phyloP scores from a whole-genome alignment of 2,113 vertebrate species.

The Formicarius rufipectus region DNA sequence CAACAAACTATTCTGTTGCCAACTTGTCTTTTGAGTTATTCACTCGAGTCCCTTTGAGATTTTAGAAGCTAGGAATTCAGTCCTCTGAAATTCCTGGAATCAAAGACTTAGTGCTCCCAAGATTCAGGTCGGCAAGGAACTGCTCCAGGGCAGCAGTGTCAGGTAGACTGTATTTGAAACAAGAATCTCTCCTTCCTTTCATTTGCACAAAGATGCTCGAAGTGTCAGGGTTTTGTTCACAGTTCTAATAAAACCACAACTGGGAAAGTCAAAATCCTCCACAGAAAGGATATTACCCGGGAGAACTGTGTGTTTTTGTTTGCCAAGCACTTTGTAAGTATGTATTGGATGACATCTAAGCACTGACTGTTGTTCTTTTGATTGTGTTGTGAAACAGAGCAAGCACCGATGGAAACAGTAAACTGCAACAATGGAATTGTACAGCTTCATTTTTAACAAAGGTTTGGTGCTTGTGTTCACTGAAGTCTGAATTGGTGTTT shows the following conservation, averaged over 20 bases:
- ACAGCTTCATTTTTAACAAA: not conserved
- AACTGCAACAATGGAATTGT: not conserved
- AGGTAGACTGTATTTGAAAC: not conserved
- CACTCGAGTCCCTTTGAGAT: not conserved
- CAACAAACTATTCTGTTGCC: not conserved
- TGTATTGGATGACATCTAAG: not conserved
- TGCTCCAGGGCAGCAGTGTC: not conserved
- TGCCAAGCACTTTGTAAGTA: not conserved
- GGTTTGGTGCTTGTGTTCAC: not conserved
- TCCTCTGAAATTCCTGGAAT: not conserved
- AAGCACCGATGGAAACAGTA: not conserved
- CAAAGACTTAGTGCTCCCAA: not conserved
- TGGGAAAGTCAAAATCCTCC: not conserved
- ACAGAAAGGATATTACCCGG: not conserved
- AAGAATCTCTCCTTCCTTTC: not conserved
- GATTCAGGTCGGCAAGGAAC: not conserved
- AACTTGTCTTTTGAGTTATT: not conserved
- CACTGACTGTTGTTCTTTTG: not conserved
- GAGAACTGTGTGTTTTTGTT: not conserved
- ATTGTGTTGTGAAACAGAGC: not conserved
- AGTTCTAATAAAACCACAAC: not conserved
- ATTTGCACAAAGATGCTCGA: not conserved
- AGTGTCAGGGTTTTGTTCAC: not conserved
- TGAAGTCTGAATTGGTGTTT: not conserved
- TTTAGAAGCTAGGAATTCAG: not conserved